Conservation (phyloP, 2,888 invertebrate genomes). For the Tanytarsus gracilentus region DNA sequence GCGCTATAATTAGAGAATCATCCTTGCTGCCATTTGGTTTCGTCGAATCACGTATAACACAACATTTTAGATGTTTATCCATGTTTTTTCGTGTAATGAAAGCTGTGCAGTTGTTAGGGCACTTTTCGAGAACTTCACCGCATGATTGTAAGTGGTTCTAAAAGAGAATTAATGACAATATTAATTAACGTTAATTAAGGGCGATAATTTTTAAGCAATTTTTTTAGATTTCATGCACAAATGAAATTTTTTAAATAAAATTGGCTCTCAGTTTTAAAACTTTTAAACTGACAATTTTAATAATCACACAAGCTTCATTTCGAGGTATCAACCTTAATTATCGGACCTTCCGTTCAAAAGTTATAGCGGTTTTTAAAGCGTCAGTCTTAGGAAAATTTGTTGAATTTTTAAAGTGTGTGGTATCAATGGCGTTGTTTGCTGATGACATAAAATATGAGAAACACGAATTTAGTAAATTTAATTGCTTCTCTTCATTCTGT, state of each 20-base stretch:
- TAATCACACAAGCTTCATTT: too few relatives aligned
- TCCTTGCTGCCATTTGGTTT: conserved; percentile 29
- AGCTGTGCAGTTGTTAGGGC: conserved; percentile 58
- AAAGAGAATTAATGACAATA: conserved; percentile 5
- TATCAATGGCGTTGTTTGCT: too few relatives aligned
- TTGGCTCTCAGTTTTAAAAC: too few relatives aligned
- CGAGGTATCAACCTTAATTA: too few relatives aligned
- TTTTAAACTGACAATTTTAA: too few relatives aligned
- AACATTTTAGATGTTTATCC: conserved; percentile 49
- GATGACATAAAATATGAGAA: too few relatives aligned
- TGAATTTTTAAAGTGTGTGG: too few relatives aligned
- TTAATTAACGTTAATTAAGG: neutral
- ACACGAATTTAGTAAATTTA: too few relatives aligned
- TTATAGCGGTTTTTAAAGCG: too few relatives aligned
- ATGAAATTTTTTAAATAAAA: neutral
- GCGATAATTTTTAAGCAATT: neutral
- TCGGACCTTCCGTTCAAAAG: too few relatives aligned
- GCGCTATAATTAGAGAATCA: neutral
- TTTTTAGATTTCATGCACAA: neutral
- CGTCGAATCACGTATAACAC: conserved; percentile 36
- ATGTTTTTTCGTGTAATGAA: conserved; percentile 58
- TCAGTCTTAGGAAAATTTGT: too few relatives aligned
- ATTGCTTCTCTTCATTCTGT: too few relatives aligned
- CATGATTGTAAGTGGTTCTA: conserved; percentile 61
- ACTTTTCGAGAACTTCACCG: conserved; percentile 62